Evolutionary conservation across 2,113 vertebrate species (phyloP).

Genomic region (Tor tambroides): DNA sequence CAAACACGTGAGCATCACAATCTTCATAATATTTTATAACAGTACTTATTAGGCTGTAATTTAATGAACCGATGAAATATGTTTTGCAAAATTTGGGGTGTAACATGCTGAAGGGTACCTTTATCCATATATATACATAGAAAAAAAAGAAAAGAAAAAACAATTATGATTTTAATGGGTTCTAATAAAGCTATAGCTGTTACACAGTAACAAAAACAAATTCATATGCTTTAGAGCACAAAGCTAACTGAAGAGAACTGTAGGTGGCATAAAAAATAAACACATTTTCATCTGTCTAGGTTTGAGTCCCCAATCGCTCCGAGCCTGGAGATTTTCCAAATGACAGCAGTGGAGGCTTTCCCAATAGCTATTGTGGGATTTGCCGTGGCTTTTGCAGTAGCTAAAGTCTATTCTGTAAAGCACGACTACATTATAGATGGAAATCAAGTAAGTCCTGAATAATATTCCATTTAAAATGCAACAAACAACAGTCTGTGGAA

Average conservation of each 20-base stretch:
- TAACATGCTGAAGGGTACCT: background rate
- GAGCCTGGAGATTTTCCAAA: conserved; percentile 73
- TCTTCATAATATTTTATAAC: background rate
- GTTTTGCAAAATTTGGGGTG: background rate
- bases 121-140: no score
- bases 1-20: conserved; percentile 79
- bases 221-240: background rate
- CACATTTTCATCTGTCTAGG: conserved; percentile 70
- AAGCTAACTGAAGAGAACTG: background rate
- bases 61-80: background rate
- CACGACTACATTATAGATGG: conserved; percentile 89
- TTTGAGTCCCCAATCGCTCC: conserved; percentile 83
- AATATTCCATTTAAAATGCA: background rate
- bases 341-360: conserved; percentile 80
- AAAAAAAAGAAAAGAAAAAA: no score
- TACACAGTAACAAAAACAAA: background rate
- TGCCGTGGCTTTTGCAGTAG: conserved; percentile 90
- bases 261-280: background rate
- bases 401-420: conserved; percentile 92
- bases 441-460: conserved; percentile 84
- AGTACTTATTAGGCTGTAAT: background rate
- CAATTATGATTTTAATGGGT: background rate
- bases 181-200: background rate
- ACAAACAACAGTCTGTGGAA: background rate
- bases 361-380: conserved; percentile 91